Evolutionary conservation across 1,140 invertebrate species (phyloP).

Genomic region (Aphaenogaster ashmeadi): DNA sequence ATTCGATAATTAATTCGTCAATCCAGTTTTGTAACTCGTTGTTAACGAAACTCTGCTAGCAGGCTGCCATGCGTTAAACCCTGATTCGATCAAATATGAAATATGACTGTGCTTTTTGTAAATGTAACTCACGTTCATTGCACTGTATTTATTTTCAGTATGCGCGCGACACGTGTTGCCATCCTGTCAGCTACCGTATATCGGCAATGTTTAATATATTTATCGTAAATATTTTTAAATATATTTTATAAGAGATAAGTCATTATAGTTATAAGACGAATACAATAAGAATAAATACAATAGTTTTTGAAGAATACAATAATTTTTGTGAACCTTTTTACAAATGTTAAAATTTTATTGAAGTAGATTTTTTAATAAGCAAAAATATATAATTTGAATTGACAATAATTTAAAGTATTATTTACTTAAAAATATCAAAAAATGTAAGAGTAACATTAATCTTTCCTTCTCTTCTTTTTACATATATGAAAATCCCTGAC

Average conservation of each 20-base stretch:
- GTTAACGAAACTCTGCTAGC: neutral
- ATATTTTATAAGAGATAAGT: slow-evolving; percentile 7
- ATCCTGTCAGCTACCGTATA: neutral
- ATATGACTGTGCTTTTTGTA: slow-evolving; percentile 10
- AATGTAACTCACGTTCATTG: slow-evolving; percentile 14
- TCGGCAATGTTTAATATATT: neutral
- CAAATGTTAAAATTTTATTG: neutral
- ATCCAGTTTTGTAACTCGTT: slow-evolving; percentile 48
- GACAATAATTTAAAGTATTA: neutral
- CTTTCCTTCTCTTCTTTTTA: neutral
- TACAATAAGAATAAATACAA: too few species aligned
- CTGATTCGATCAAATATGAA: slow-evolving; percentile 28
- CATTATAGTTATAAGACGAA: neutral
- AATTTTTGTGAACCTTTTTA: neutral
- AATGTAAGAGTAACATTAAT: neutral
- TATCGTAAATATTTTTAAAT: neutral
- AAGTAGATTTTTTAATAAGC: neutral
- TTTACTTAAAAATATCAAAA: slow-evolving; percentile 1
- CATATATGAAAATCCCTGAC: neutral
- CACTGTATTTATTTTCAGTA: slow-evolving; percentile 14
- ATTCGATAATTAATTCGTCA: slow-evolving; percentile 65
- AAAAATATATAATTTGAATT: slow-evolving; percentile 8
- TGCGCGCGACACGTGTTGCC: neutral
- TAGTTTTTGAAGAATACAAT: neutral
- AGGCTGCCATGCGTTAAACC: neutral